phyloP scores from a whole-genome alignment of 2,113 vertebrate species.

The Donacobius atricapilla region DNA sequence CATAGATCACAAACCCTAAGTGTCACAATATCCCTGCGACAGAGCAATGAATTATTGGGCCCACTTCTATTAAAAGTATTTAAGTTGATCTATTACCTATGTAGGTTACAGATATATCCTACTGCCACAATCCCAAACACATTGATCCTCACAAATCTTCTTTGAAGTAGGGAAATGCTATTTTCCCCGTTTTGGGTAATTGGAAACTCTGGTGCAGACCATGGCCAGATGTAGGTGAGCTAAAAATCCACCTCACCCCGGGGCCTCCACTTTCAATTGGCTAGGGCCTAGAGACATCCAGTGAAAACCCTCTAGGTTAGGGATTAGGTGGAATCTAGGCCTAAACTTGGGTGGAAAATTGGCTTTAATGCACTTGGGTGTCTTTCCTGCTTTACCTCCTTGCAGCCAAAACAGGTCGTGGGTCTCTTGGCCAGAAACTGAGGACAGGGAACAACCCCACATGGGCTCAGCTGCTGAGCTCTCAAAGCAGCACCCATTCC shows the following conservation, averaged over 20 bases:
- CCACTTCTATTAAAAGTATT: slow-evolving; percentile 33
- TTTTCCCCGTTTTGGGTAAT: background rate
- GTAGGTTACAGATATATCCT: slow-evolving; percentile 9
- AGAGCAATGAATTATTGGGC: background rate
- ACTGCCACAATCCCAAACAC: background rate
- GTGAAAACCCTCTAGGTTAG: background rate
- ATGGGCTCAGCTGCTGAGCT: background rate
- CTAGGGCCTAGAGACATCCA: background rate
- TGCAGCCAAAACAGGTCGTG: background rate
- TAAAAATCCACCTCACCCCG: background rate
- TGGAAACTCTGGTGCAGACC: background rate
- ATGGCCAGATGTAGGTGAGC: background rate
- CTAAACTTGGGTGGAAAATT: background rate
- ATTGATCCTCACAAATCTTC: slow-evolving; percentile 39
- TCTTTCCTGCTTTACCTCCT: background rate
- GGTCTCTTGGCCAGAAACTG: background rate
- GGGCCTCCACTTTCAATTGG: background rate
- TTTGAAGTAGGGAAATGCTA: background rate
- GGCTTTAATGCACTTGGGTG: background rate
- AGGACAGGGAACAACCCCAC: background rate
- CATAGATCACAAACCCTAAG: slow-evolving; percentile 23
- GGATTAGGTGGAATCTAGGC: background rate
- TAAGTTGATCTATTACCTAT: slow-evolving; percentile 37
- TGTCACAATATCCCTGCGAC: background rate
- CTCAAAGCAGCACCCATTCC: background rate